Base-by-base conservation (phyloP, 2,888 invertebrate species). In the Dichetophora obliterata region DNA sequence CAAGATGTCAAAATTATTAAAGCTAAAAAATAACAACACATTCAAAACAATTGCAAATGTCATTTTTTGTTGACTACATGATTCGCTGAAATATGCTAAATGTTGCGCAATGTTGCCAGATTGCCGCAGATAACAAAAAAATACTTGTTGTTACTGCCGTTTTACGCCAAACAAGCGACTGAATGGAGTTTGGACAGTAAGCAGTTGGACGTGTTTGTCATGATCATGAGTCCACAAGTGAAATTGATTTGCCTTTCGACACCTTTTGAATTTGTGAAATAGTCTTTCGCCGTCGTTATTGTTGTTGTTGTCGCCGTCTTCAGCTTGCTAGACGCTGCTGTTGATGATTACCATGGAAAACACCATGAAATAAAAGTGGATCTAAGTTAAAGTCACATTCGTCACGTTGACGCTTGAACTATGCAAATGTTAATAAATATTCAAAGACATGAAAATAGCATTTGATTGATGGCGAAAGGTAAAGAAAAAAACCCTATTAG, bases 241-340 rank as follows among this genome's bases (percentile, higher is more conserved):
- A 72, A 72, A 61, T 61, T 72, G 24, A 72, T 72, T 72, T 72
- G 48, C 61, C 61, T 72, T 61, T 72, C 72, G 48, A 72, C 72
- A 61, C 72, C 59, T 72, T 50, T 61, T 61, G 72, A 59, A 59
- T 59, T 24, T 59, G 57, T 59, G 22, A 27, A 24, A 27, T 43
- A 11, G 11, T 43, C n/a, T n/a, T n/a, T n/a, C 2, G 43, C 14
- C 43, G 43, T 11, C 43, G 43, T 43, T 1, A 6, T 11, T 2
- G 43, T 43, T 3, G 43, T 11, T 2, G 43, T 43, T 43, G 43
- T 43, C 43, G 11, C 14, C 14, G 43, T 11, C 27, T 22, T n/a
- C 9, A 54, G 6, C 6, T 19, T 54, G 54, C 22, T 59, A 24
- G 22, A 11, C 24, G n/a, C 8, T 59, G 57, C 27, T 59, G 57